Conservation (phyloP, 2,888 invertebrate genomes). For the Clusia tigrina region DNA sequence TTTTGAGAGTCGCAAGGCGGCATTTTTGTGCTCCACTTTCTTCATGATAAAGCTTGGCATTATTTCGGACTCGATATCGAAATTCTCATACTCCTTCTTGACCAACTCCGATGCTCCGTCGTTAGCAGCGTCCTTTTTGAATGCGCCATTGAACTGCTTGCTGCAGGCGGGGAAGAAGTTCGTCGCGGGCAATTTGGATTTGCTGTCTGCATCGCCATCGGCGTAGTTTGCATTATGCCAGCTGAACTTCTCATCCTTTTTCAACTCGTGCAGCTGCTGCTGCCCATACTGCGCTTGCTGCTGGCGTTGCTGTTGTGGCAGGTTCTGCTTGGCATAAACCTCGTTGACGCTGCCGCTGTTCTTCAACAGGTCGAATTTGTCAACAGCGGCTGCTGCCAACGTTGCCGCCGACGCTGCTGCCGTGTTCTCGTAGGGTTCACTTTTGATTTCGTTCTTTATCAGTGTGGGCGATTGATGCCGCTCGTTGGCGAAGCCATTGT, state of each 20-base stretch:
- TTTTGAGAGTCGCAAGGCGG: background rate
- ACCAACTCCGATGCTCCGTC: conserved; percentile 32
- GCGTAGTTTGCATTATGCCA: too few relatives aligned
- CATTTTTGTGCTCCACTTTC: conserved; percentile 53
- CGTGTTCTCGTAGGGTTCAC: conserved; percentile 46
- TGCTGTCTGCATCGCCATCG: conserved; percentile 13
- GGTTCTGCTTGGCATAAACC: conserved; percentile 40
- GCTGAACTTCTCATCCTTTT: conserved; percentile 40
- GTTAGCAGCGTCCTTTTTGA: conserved; percentile 35
- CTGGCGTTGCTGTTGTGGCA: conserved; percentile 26
- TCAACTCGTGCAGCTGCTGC: conserved; percentile 22
- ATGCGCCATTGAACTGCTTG: conserved; percentile 37
- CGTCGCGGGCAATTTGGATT: conserved; percentile 12
- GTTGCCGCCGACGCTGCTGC: conserved; percentile 17
- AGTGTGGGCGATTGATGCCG: conserved; percentile 17
- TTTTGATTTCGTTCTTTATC: conserved; percentile 58
- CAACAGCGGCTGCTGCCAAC: conserved; percentile 42
- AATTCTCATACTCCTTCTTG: conserved; percentile 61
- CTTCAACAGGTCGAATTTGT: conserved; percentile 55
- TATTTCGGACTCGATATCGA: conserved; percentile 64
- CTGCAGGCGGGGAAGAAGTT: conserved; percentile 29
- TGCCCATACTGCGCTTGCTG: conserved; percentile 16
- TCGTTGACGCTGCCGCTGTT: conserved; percentile 50
- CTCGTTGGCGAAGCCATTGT: conserved; percentile 13
- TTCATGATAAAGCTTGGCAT: conserved; percentile 64